Conservation (phyloP, 2,888 invertebrate species). For the Plagiodera versicolora region DNA sequence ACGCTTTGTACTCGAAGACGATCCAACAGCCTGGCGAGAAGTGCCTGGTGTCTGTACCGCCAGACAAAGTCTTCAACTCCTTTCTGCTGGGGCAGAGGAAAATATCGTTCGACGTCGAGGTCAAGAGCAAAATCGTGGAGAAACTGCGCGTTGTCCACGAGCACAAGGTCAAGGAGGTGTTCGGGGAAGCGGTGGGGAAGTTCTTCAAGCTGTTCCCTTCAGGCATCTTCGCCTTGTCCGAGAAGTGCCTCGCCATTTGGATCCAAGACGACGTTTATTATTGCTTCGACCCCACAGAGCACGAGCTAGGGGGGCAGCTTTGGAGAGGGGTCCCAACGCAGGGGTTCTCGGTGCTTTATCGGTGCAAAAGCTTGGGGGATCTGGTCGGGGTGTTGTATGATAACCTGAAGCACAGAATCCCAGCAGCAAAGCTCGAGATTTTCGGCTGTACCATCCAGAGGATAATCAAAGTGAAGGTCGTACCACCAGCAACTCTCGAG, state of each 20-base stretch:
- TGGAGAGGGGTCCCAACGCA: slow-evolving; percentile 38
- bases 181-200: slow-evolving; percentile 30
- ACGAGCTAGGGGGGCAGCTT: slow-evolving; percentile 42
- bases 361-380: slow-evolving; percentile 37
- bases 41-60: slow-evolving; percentile 35
- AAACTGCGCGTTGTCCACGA: slow-evolving; percentile 29
- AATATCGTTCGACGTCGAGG: slow-evolving; percentile 43
- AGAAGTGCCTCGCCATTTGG: slow-evolving; percentile 47
- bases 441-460: slow-evolving; percentile 40
- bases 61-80: slow-evolving; percentile 42
- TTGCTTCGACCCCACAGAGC: slow-evolving; percentile 49
- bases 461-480: slow-evolving; percentile 40
- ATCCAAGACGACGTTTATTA: slow-evolving; percentile 33
- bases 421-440: slow-evolving; percentile 31
- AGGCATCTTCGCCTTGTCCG: slow-evolving; percentile 42
- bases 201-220: slow-evolving; percentile 43
- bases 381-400: slow-evolving; percentile 41
- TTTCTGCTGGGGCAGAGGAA: slow-evolving; percentile 42
- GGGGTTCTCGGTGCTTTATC: slow-evolving; percentile 40
- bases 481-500: slow-evolving; percentile 37
- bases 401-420: too few species aligned
- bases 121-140: slow-evolving; percentile 30
- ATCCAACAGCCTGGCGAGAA: slow-evolving; percentile 36
- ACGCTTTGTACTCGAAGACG: slow-evolving; percentile 55
- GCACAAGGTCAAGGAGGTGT: slow-evolving; percentile 30